Base-by-base conservation (phyloP, 2,113 vertebrate species). In the Grammomys surdaster region DNA sequence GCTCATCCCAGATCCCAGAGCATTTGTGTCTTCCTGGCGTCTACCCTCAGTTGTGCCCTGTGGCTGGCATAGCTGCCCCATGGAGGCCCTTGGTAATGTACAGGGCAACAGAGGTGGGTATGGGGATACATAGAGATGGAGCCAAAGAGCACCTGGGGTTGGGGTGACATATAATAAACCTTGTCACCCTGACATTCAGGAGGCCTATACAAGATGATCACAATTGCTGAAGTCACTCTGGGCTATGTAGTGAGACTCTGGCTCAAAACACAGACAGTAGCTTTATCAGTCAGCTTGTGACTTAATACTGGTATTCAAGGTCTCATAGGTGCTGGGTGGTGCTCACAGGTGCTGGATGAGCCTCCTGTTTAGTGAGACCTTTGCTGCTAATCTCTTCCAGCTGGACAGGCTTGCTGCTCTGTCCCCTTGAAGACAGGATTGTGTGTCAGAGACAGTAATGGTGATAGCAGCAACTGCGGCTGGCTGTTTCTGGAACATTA, bases 401-500 rank as follows among this genome's bases (percentile, higher is more conserved):
- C 63, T 60, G 56, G 84, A 48, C 26, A 28, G 43, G 43, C 77
- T 48, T 36, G 43, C 19, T 51, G n/a, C 31, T 67, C 48, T 73
- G 36, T 40, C 69, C 7, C 14, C 19, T 58, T 24, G 72, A 60
- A 14, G 56, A 36, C 5, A 76, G 84, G 85, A 77, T 92, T 80
- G 60, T 19, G 33, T 95, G 86, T 92, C 93, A 92, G 69, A 94
- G 91, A 97, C 65, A 77, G 88, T 92, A n/a, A 51, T 4, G 85
- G 91, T 89, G 89, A 94, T 77, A 95, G 89, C 72, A 94, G 89
- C 65, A 93, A 95, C 77, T 95, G 72, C 87, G 81, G 54, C 92
- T 91, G 72, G 67, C 70, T 19, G 88, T 92, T 81, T 72, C 85
- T 78, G 16, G 24, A 91, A 81, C 88, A 87, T 73, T 87, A 70